Percentiles rank a stretch among this genome's conserved stretches.
Evolutionary conservation across 2,797 vertebrate genomes (phyloP).

Genomic region (Manis crassicaudata): DNA sequence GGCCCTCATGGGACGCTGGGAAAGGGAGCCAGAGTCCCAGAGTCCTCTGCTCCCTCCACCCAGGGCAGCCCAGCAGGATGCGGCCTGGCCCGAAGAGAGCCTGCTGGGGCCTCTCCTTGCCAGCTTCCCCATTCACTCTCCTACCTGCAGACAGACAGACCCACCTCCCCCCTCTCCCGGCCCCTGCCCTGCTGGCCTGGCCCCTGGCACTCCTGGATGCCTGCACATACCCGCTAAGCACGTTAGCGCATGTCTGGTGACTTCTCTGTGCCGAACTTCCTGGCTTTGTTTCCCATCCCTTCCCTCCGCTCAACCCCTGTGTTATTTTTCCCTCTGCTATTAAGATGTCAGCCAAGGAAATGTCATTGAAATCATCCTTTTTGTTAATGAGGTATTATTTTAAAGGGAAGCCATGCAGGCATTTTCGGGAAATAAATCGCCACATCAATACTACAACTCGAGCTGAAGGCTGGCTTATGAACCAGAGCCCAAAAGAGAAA

Average conservation of each 20-base stretch:
- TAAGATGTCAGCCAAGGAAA: constrained; percentile 17
- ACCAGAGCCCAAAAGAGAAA: constrained; percentile 26
- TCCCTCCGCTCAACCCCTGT: background rate
- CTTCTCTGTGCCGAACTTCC: background rate
- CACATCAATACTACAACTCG: background rate
- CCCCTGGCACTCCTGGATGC: background rate
- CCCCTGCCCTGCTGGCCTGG: background rate
- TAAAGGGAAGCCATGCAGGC: background rate
- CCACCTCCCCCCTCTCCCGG: background rate
- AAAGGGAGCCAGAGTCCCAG: background rate
- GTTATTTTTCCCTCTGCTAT: background rate
- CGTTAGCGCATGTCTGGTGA: constrained; percentile 2
- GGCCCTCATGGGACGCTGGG: background rate
- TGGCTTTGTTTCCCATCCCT: background rate
- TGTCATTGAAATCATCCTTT: background rate
- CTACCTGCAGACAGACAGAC: background rate
- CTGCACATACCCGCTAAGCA: background rate
- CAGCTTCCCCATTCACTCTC: background rate
- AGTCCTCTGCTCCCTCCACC: background rate
- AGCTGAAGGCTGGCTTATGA: background rate
- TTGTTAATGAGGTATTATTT: constrained; percentile 13
- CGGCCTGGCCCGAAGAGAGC: background rate
- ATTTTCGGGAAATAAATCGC: constrained; percentile 2
- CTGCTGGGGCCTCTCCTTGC: background rate
- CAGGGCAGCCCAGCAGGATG: background rate